Conservation (phyloP, 1,140 invertebrate species). For the Brachionus koreanus region DNA sequence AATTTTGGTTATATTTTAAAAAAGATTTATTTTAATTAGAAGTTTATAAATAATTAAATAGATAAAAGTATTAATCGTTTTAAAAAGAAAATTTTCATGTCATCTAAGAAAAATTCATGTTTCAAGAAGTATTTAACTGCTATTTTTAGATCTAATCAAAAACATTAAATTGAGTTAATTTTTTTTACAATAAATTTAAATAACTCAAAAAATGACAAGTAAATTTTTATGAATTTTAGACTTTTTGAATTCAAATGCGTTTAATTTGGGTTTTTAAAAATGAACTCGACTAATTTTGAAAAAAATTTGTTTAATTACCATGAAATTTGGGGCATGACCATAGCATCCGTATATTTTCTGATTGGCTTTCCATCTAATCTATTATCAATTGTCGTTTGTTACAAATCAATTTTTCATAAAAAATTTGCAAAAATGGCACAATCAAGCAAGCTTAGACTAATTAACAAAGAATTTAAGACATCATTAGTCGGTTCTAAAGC, state of each 20-base stretch:
- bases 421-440: background rate
- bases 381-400: conserved; percentile 25
- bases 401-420: conserved; percentile 12
- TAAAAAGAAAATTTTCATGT: background rate
- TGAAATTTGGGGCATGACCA: conserved; percentile 20
- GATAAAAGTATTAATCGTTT: no score
- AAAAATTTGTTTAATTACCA: conserved; percentile 20
- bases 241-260: background rate
- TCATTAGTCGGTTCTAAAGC: background rate
- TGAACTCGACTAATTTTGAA: background rate
- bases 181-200: no score
- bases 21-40: no score
- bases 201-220: no score
- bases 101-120: background rate
- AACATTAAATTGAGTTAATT: no score
- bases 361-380: conserved; percentile 43
- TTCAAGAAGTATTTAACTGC: background rate
- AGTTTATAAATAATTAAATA: no score
- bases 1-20: no score
- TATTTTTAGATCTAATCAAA: no score
- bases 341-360: conserved; percentile 12
- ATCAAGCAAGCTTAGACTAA: background rate
- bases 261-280: background rate
- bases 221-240: background rate
- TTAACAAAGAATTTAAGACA: conserved; percentile 8